A percentile compares a stretch with the other conserved stretches of the same genome.
Evolutionary conservation across 2,797 vertebrate genomes (phyloP).

Genomic region (Moxostoma hubbsi): DNA sequence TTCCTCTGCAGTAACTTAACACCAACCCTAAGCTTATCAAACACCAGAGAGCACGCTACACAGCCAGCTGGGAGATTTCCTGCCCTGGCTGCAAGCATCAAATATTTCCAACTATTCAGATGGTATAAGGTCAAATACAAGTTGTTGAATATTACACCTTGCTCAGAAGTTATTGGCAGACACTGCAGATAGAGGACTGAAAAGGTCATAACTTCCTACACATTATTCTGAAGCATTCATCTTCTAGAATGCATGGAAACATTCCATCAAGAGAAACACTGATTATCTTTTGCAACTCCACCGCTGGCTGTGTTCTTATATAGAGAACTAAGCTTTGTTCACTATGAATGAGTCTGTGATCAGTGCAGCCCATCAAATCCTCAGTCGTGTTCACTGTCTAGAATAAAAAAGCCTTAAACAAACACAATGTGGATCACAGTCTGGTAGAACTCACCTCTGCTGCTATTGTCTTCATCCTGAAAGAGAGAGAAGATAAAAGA

Average conservation of each 20-base stretch:
- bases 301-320: too few species aligned
- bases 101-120: conserved; percentile 13
- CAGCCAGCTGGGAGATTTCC: conserved; percentile 45
- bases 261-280: neutral
- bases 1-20: conserved; percentile 14
- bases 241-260: too few species aligned
- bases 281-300: too few species aligned
- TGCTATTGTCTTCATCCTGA: conserved; percentile 93
- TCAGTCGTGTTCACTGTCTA: conserved; percentile 4
- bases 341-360: conserved; percentile 20
- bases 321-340: neutral
- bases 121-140: conserved; percentile 47
- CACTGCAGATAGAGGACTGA: neutral
- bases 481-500: conserved; percentile 56
- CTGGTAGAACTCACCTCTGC: conserved; percentile 74
- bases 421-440: conserved; percentile 6
- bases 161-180: neutral
- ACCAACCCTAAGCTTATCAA: conserved; percentile 2
- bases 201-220: too few species aligned
- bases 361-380: conserved; percentile 9
- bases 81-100: conserved; percentile 3
- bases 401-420: conserved; percentile 5
- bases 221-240: too few species aligned
- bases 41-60: conserved; percentile 23
- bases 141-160: conserved; percentile 42